A percentile compares a stretch with the other conserved stretches of the same genome.
Conservation (phyloP, 2,797 vertebrate species). For the Onychomys arenicola region DNA sequence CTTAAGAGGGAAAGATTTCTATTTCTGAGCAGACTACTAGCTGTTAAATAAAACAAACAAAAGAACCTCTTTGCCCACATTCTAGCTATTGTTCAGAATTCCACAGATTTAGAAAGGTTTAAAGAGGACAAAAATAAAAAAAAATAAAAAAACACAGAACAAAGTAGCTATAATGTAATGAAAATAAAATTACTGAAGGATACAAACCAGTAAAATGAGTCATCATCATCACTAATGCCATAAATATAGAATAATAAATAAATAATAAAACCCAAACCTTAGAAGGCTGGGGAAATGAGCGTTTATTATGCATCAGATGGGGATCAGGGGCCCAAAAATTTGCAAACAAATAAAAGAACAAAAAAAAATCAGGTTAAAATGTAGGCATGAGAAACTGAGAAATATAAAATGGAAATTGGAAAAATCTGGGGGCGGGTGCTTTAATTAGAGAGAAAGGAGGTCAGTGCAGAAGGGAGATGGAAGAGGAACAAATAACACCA, state of each 20-base stretch:
- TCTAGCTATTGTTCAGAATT: background rate
- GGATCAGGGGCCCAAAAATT: accelerated
- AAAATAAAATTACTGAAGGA: conserved; percentile 13
- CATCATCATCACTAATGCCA: background rate
- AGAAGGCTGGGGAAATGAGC: background rate
- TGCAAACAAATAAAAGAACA: background rate
- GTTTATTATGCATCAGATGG: background rate
- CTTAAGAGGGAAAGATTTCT: background rate
- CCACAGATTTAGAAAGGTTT: background rate
- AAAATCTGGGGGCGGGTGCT: background rate
- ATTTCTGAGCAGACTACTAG: background rate
- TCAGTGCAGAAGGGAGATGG: background rate
- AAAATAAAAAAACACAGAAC: background rate
- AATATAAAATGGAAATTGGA: background rate
- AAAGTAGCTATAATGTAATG: background rate
- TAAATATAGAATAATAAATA: background rate
- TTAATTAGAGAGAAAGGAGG: background rate
- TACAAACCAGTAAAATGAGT: background rate
- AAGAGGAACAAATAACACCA: background rate
- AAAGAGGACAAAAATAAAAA: background rate
- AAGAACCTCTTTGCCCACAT: background rate
- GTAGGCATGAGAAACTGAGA: background rate
- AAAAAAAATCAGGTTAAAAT: background rate
- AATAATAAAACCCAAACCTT: too few species aligned
- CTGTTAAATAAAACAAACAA: background rate